A percentile compares a stretch with the other conserved stretches of the same genome.
Conservation (phyloP, 2,113 vertebrate species). For the Callipepla californica region DNA sequence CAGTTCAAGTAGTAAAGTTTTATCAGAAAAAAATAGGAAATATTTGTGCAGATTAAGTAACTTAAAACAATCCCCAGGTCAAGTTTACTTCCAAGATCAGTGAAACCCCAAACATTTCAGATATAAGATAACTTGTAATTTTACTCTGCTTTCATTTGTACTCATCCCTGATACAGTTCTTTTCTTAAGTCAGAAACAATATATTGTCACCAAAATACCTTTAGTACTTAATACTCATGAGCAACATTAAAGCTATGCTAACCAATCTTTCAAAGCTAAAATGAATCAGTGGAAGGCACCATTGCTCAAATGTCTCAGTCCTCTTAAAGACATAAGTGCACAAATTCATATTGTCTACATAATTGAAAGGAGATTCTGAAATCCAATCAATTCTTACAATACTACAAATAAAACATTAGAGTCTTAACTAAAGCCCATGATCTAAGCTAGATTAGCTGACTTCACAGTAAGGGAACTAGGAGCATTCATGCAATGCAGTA, state of each 20-base stretch:
- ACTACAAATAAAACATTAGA: background rate
- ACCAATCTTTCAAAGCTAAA: slow-evolving; percentile 2
- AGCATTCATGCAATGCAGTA: background rate
- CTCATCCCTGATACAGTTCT: background rate
- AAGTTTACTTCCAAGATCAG: slow-evolving; percentile 44
- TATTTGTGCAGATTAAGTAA: slow-evolving; percentile 46
- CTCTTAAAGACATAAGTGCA: background rate
- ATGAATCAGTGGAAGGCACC: slow-evolving; percentile 1
- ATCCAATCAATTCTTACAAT: background rate
- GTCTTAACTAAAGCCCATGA: background rate
- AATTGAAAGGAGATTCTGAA: background rate
- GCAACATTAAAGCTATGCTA: slow-evolving; percentile 38
- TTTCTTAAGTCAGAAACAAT: slow-evolving; percentile 51
- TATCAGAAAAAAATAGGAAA: slow-evolving; percentile 7
- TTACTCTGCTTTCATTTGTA: background rate
- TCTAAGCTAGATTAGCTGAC: background rate
- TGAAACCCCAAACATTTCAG: background rate
- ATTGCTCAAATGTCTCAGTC: background rate
- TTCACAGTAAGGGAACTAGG: background rate
- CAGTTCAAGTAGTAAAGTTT: background rate
- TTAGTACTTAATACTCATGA: slow-evolving; percentile 2
- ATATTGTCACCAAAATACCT: slow-evolving; percentile 8
- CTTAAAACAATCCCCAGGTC: slow-evolving; percentile 11
- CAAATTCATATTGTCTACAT: background rate
- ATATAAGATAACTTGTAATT: background rate